phyloP scores from a whole-genome alignment of 1,140 invertebrate genomes.

The Papilio xuthus region DNA sequence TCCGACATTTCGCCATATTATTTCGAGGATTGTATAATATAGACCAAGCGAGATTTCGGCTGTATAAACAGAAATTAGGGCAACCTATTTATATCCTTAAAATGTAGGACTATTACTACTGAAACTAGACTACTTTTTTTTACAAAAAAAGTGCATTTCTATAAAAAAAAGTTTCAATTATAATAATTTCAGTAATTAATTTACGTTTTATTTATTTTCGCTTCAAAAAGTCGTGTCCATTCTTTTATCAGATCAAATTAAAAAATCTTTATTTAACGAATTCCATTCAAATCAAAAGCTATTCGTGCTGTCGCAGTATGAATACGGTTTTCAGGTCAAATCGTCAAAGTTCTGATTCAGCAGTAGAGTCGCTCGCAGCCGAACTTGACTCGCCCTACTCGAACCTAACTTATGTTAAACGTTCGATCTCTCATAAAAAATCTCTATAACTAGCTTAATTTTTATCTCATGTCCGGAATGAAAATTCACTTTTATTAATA shows the following conservation, averaged over 20 bases:
- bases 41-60: background rate
- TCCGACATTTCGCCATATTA: constrained; percentile 2
- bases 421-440: background rate
- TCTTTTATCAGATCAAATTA: background rate
- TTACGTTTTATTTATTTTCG: background rate
- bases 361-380: background rate
- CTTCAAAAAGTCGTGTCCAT: background rate
- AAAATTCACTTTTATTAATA: background rate
- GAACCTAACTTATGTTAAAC: background rate
- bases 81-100: too few species aligned
- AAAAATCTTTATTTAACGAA: background rate
- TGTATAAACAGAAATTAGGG: background rate
- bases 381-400: background rate
- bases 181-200: background rate
- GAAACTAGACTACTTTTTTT: background rate
- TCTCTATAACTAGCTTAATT: background rate
- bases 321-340: constrained; percentile 21
- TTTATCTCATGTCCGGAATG: background rate
- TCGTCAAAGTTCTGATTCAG: constrained; percentile 12
- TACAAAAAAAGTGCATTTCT: too few species aligned
- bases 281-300: background rate
- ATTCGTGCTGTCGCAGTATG: background rate
- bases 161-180: background rate
- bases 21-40: background rate
- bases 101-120: too few species aligned